Base-by-base conservation (phyloP, 2,797 vertebrate species). In the Hozukius guyotensis region DNA sequence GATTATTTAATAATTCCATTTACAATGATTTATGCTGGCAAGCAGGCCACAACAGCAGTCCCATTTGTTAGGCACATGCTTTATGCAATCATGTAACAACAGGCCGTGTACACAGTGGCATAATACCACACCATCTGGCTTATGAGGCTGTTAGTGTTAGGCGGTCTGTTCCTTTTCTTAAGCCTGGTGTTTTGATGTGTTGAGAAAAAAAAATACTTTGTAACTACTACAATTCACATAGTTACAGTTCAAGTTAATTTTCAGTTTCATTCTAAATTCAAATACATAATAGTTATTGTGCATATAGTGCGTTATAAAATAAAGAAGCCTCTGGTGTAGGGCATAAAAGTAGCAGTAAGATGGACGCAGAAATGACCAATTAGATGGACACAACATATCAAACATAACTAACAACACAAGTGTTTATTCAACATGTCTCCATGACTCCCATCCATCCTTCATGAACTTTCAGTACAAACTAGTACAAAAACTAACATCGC, bases 51-150 rank as follows among this genome's bases (percentile, higher is more conserved):
- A 86, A 92, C 92, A 93, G 93, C 91, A 87, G 89, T 77, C 87
- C 83, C 85, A 91, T 90, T 95, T 94, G 88, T 92, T 89, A 90
- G 89, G 86, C 92, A 94, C 94, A 92, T 91, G 92, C 86, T 93
- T 90, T 87, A 89, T 89, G 85, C 87, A 92, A 92, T 94, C 89
- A 90, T 88, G 92, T 86, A 93, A 88, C 90, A 91, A 90, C 87
- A 93, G 85, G 88, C 89, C 64, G 71, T 82, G 91, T 81, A 82
- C 87, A 90, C 87, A 88, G 80, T 63, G 66, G 75, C 85, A 87
- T 93, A 88, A 93, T 89, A 95, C 83, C 77, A 79, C 84, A 63
- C 94, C 95, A 95, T 95, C 94, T 96, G 96, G 87, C 83, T 91
- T 56, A 84, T 83, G 85, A 90, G 77, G 86, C 86, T 80, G 78